These are phyloP conservation scores for Hetaerina americana DNA, from an alignment of 1,140 invertebrate species.

Conservation along the genomic window DNA sequence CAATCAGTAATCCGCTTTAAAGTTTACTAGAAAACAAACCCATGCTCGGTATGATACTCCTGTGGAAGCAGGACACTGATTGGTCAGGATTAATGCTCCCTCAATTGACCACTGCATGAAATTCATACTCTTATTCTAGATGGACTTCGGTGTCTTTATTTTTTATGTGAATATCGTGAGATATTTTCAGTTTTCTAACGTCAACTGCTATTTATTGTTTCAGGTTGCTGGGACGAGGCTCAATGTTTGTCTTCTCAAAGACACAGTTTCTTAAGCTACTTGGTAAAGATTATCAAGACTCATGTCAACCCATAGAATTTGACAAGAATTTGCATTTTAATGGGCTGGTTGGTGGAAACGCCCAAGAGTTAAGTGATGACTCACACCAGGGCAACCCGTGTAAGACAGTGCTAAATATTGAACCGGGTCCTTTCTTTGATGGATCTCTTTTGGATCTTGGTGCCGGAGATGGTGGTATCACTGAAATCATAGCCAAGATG, in stretches of 20 bases:
- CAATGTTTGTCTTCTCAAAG: slow-evolving; percentile 83
- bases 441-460: slow-evolving; percentile 66
- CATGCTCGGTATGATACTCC: too few species aligned
- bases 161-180: too few species aligned
- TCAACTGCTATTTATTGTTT: slow-evolving; percentile 23
- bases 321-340: too few species aligned
- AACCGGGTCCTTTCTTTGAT: not conserved
- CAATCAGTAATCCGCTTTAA: too few species aligned
- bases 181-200: too few species aligned
- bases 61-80: too few species aligned
- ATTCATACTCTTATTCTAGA: slow-evolving; percentile 5
- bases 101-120: too few species aligned
- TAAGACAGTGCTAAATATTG: not conserved
- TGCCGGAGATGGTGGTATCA: slow-evolving; percentile 83
- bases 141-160: not conserved
- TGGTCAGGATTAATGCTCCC: too few species aligned
- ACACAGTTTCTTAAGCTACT: slow-evolving; percentile 58
- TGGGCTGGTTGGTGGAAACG: too few species aligned
- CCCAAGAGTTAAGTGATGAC: slow-evolving; percentile 27
- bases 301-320: slow-evolving; percentile 28
- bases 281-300: slow-evolving; percentile 18
- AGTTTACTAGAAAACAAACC: too few species aligned
- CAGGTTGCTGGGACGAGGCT: slow-evolving; percentile 72
- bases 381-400: not conserved
- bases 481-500: slow-evolving; percentile 53